Base-by-base conservation (phyloP, 2,888 invertebrate genomes). In the Trimorus sp. region DNA sequence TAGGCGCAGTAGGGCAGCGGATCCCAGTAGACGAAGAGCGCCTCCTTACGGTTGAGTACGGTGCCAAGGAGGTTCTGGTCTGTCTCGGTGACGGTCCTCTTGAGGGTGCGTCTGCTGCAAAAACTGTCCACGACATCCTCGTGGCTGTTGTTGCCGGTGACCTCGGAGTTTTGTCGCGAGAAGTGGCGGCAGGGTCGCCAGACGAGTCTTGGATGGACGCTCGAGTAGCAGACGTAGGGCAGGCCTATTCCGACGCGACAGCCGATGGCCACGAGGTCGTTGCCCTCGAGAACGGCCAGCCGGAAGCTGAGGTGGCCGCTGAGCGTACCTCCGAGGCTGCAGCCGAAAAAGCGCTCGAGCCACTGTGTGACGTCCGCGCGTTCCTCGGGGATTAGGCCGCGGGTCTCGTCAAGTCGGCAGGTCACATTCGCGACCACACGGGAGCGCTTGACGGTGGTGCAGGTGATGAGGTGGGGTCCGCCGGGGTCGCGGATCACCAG, bases 1-100 rank as follows among this genome's bases (percentile, higher is more conserved):
- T 96, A 97, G 2, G 96, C 96, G 89, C 96, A 96, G 89, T 97
- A 97, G 0, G 97, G 97, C 86, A 97, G 90, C 6, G 97, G 97
- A 89, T 97, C 97, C 97, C 97, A 97, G 88, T 95, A 95, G 6
- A 95, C 94, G 88, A 97, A 97, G 0, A 97, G 92, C 0, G 96
- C 96, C 89, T 97, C 96, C 51, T 96, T 93, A 85, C 96, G 96
- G 87, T 96, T 96, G 85, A 96, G 89, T 48, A 96, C 95, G 0
- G 95, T 95, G 49, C 95, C 94, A 5, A 89, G 26, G 5, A 89
- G 79, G 62, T 16, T 93, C 92, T 85, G 60, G 8, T 92, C 71
- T 92, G 87, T 56, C 92, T 92, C 92, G 6, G 93, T 87, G 7
- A 92, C 90, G 7, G 93, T 93, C 83, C 92, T 92, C 65, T 92